Conservation (phyloP, 2,888 invertebrate species). For the Clostera curtula region DNA sequence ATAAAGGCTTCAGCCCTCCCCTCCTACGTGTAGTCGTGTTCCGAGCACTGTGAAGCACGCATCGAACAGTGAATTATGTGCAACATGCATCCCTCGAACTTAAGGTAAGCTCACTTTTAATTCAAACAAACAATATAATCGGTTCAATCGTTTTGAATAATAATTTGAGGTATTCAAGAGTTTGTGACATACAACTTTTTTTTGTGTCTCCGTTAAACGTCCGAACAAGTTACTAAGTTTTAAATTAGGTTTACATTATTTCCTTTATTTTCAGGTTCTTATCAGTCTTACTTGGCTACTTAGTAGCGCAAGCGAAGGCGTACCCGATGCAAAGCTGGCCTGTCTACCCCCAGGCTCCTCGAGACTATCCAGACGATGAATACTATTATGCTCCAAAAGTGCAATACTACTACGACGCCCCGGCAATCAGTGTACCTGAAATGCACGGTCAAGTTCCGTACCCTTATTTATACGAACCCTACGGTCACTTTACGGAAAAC, state of each 20-base stretch:
- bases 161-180: too few species aligned
- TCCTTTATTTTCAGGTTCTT: conserved; percentile 50
- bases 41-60: conserved; percentile 37
- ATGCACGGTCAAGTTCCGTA: conserved; percentile 58
- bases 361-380: conserved; percentile 73
- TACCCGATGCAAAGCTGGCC: conserved; percentile 64
- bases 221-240: too few species aligned
- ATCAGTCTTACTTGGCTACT: conserved; percentile 62
- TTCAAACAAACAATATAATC: too few species aligned
- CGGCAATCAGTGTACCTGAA: conserved; percentile 51
- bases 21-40: conserved; percentile 56
- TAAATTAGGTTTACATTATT: too few species aligned
- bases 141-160: too few species aligned
- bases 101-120: conserved; percentile 42
- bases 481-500: conserved; percentile 67
- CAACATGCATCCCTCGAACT: conserved; percentile 47
- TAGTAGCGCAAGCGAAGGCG: conserved; percentile 57
- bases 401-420: conserved; percentile 62
- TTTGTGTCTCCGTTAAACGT: not conserved
- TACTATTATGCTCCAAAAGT: conserved; percentile 72
- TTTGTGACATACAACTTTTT: not conserved
- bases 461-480: conserved; percentile 61
- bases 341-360: conserved; percentile 65
- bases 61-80: conserved; percentile 46
- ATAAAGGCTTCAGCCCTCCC: conserved; percentile 54